Conservation (phyloP, 2,113 vertebrate species). For the Mustelus asterias region DNA sequence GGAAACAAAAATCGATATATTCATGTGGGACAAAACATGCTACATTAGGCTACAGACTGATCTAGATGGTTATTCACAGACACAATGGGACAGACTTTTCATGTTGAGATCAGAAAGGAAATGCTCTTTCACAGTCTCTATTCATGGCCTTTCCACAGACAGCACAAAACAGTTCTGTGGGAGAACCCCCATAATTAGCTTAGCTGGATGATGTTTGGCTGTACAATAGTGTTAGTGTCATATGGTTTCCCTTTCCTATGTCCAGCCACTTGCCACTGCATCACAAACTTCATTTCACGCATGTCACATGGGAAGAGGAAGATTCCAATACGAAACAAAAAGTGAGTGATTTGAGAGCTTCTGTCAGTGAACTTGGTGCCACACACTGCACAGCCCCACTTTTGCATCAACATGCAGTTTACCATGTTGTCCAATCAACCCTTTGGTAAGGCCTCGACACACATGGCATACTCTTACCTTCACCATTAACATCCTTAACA, state of each 20-base stretch:
- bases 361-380: slow-evolving; percentile 78
- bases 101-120: slow-evolving; percentile 73
- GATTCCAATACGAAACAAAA: slow-evolving; percentile 80
- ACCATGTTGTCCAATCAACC: slow-evolving; percentile 70
- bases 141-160: slow-evolving; percentile 71
- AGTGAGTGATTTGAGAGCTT: slow-evolving; percentile 65
- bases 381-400: slow-evolving; percentile 70
- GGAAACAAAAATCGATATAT: slow-evolving; percentile 67
- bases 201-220: slow-evolving; percentile 56
- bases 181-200: slow-evolving; percentile 49
- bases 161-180: slow-evolving; percentile 64
- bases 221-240: slow-evolving; percentile 64
- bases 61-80: slow-evolving; percentile 76
- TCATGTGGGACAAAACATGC: slow-evolving; percentile 79
- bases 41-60: slow-evolving; percentile 83
- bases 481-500: slow-evolving; percentile 58
- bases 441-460: slow-evolving; percentile 69
- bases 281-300: slow-evolving; percentile 85
- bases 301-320: slow-evolving; percentile 89
- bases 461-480: slow-evolving; percentile 67
- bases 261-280: slow-evolving; percentile 75
- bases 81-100: slow-evolving; percentile 69
- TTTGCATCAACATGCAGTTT: slow-evolving; percentile 76
- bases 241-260: slow-evolving; percentile 73
- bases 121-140: slow-evolving; percentile 76